These are phyloP conservation scores for Rhombomys opimus DNA, from an alignment of 2,113 vertebrate species.

Conservation along the genomic window DNA sequence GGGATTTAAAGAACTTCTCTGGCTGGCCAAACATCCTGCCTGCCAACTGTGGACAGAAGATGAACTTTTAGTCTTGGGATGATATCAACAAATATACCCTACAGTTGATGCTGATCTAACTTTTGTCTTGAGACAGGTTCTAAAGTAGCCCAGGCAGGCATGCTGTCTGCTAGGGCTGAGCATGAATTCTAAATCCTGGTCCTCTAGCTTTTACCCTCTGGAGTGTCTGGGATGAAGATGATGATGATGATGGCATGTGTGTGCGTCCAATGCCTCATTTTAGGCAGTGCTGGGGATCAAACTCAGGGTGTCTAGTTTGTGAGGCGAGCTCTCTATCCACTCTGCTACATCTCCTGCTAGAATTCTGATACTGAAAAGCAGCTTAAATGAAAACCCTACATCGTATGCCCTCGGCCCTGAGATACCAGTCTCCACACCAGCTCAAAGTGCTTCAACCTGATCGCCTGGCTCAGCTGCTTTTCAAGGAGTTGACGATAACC, in stretches of 20 bases:
- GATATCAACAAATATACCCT: background rate
- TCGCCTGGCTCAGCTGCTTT: background rate
- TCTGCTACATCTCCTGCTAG: background rate
- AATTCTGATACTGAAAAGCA: background rate
- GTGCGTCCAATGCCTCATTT: background rate
- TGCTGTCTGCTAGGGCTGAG: background rate
- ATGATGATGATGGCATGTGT: background rate
- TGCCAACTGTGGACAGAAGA: background rate
- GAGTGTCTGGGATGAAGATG: background rate
- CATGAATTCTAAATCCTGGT: background rate
- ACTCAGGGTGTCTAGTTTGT: background rate
- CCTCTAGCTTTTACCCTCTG: background rate
- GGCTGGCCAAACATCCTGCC: background rate
- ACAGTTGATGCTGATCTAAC: background rate
- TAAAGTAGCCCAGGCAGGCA: background rate
- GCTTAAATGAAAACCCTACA: background rate
- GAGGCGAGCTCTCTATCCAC: background rate
- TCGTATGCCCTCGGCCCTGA: background rate
- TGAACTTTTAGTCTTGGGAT: background rate
- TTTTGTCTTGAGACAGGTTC: background rate
- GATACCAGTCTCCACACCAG: background rate
- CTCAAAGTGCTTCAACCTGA: background rate
- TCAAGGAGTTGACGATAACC: conserved; percentile 7
- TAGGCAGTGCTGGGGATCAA: background rate
- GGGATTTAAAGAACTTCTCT: background rate